Base-by-base conservation (phyloP, 2,888 invertebrate species). In the Gibbula magus region DNA sequence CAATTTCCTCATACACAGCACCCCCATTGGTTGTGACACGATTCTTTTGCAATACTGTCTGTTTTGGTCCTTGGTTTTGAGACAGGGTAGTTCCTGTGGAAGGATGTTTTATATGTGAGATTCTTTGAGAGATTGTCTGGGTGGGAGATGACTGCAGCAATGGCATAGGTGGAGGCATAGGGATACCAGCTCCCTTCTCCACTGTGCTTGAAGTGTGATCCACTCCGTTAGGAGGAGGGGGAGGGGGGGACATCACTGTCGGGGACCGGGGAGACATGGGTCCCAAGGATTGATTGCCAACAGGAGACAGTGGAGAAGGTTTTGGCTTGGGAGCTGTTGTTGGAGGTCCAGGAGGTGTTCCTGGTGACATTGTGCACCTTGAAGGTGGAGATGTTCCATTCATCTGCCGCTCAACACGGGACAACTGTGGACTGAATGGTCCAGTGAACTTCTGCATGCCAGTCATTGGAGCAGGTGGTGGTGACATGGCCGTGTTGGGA, bases 111-210 rank as follows among this genome's bases (percentile, higher is more conserved):
- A 80, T 74, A 54, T 80, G 81, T 5, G 81, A 80, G 74, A 75
- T 70, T 67, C 75, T 75, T 16, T 79, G 82, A 25, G 78, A 74
- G 22, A 74, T 74, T 51, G 22, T 22, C 22, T 74, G 74, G n/a
- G 74, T 74, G 10, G 74, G 74, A 22, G 51, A 51, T 13, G 74
- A 51, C 51, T 74, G 83, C 20, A 81, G 73, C 56, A 85, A 85
- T 45, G 87, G 83, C 56, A 87, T 79, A n/a, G 85, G 83, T 66
- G 85, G 84, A 20, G 85, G 82, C 29, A 81, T 82, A 54, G 81
- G 75, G 45, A 82, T 81, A 77, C 74, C 74, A 74, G 39, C 45
- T n/a, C 51, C 74, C 61, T 61, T 61, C 25, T 61, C 61, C 61
- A 61, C 29, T 16, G 74, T 51, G 29, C 39, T 51, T n/a, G 29